Evolutionary conservation across 2,888 invertebrate genomes (phyloP).

Genomic region (Amblyjoppa fuscipennis): DNA sequence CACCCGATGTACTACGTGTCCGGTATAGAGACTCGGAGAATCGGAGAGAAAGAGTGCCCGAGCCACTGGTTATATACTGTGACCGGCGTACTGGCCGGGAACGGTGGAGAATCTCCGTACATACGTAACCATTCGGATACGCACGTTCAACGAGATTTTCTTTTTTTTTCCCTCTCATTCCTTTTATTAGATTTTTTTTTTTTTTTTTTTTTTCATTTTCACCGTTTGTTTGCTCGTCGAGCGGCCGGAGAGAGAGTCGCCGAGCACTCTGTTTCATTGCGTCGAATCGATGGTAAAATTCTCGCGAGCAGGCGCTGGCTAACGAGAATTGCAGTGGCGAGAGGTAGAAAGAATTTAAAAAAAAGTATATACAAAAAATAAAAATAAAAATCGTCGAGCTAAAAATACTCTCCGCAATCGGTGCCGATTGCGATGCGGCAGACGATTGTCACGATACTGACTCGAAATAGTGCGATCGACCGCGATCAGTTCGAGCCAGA

Average conservation of each 20-base stretch:
- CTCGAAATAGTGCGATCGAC: background rate
- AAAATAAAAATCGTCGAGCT: background rate
- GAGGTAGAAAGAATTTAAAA: constrained; percentile 7
- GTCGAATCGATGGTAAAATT: constrained; percentile 45
- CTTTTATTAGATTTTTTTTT: background rate
- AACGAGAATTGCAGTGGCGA: constrained; percentile 44
- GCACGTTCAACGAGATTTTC: constrained; percentile 49
- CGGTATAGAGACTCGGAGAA: constrained; percentile 69
- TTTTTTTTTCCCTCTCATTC: constrained; percentile 17
- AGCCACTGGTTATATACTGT: background rate
- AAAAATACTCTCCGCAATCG: background rate
- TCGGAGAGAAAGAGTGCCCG: constrained; percentile 18
- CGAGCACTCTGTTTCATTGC: constrained; percentile 17
- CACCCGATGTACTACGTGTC: constrained; percentile 77
- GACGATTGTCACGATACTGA: background rate
- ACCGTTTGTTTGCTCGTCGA: constrained; percentile 11
- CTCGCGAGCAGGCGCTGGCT: constrained; percentile 21
- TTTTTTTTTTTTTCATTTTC: background rate
- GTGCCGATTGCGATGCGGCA: background rate
- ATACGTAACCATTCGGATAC: constrained; percentile 17
- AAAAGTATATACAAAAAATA: background rate
- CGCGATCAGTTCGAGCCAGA: background rate
- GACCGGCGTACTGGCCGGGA: constrained; percentile 62
- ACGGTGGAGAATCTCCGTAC: constrained; percentile 13
- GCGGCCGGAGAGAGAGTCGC: background rate